phyloP scores from a whole-genome alignment of 2,113 vertebrate species.

The Dermatemys mawii region DNA sequence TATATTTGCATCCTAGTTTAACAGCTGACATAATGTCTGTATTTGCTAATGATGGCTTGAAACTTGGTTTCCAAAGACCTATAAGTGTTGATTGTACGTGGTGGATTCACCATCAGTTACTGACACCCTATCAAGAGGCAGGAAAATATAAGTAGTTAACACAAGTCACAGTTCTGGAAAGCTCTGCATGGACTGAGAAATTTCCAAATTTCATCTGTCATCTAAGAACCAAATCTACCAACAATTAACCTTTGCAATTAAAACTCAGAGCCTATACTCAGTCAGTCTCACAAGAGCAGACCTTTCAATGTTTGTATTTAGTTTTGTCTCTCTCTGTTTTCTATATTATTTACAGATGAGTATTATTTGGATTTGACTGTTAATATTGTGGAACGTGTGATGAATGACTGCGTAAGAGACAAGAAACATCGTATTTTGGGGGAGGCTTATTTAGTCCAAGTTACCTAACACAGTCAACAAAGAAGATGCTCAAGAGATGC shows the following conservation, averaged over 20 bases:
- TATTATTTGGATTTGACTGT: no score
- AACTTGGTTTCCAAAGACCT: background rate
- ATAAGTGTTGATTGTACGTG: no score
- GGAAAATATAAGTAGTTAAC: background rate
- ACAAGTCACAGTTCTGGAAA: background rate
- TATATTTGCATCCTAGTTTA: background rate
- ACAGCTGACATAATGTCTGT: background rate
- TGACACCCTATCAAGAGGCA: background rate
- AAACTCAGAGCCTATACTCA: background rate
- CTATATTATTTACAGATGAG: no score
- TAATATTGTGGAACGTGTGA: no score
- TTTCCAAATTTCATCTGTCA: background rate
- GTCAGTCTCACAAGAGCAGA: no score
- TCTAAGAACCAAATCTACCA: background rate
- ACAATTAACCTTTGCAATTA: background rate
- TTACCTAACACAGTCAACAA: background rate
- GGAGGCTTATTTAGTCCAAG: background rate
- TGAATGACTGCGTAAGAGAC: background rate
- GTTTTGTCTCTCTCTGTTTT: no score
- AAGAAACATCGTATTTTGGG: background rate
- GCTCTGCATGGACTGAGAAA: background rate
- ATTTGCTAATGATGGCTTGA: background rate
- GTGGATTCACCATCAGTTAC: no score
- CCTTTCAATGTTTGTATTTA: no score
- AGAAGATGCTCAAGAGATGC: background rate